These are phyloP conservation scores for Chloroceryle amazona DNA, from an alignment of 2,797 vertebrate genomes.

Conservation along the genomic window DNA sequence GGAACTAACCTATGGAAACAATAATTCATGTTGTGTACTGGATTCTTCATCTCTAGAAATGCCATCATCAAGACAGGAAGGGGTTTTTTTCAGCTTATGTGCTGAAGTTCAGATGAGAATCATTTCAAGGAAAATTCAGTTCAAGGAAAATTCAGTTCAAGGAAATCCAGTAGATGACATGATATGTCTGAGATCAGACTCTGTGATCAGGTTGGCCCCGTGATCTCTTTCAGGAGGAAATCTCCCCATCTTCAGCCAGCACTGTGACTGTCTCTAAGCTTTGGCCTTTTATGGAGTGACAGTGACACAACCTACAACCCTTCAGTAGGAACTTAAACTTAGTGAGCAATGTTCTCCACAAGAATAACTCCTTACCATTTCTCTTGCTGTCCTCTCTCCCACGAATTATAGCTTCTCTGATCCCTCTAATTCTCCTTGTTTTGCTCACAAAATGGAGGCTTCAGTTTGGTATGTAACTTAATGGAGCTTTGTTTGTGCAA, in stretches of 20 bases:
- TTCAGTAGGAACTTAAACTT: not conserved
- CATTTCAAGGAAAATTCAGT: conserved; percentile 28
- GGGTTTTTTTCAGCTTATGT: not conserved
- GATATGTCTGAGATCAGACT: not conserved
- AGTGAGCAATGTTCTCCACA: not conserved
- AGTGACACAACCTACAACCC: not conserved
- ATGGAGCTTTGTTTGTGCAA: not conserved
- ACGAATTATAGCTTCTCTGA: not conserved
- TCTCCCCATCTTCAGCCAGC: not conserved
- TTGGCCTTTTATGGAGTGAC: not conserved
- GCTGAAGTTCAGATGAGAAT: not conserved
- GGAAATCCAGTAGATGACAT: not conserved
- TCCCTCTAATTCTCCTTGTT: not conserved
- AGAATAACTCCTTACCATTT: not conserved
- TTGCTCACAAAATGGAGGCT: not conserved
- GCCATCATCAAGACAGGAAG: conserved; percentile 7
- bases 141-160: conserved; percentile 37
- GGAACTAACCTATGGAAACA: conserved; percentile 14
- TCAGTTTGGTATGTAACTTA: not conserved
- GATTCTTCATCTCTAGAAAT: conserved; percentile 11
- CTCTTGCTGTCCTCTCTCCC: not conserved
- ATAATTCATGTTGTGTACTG: not conserved
- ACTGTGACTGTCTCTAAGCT: not conserved
- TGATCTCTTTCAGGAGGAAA: not conserved
- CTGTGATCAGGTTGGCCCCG: not conserved